Evolutionary conservation across 2,113 vertebrate genomes (phyloP).

Genomic region (Eulacestoma nigropectus): DNA sequence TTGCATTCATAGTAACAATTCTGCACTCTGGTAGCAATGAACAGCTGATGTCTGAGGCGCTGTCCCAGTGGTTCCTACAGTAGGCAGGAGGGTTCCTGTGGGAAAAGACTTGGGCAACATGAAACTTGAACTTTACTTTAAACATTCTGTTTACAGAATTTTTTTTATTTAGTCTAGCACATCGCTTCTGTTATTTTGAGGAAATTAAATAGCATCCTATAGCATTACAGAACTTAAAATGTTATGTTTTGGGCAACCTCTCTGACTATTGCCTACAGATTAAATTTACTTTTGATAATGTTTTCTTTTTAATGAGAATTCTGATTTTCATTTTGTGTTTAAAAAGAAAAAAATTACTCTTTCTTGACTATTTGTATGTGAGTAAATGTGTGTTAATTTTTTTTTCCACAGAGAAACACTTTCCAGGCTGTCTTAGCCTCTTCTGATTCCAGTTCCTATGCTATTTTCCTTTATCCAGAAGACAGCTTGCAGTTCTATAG

Average conservation of each 20-base stretch:
- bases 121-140: neutral
- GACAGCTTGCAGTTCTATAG: slow-evolving; percentile 82
- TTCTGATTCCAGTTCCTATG: slow-evolving; percentile 79
- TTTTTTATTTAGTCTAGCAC: neutral
- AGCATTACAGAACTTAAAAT: neutral
- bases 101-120: neutral
- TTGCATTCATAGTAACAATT: neutral
- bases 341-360: neutral
- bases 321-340: neutral
- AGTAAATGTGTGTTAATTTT: slow-evolving; percentile 1
- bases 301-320: neutral
- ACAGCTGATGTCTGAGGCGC: neutral
- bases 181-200: neutral
- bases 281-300: neutral
- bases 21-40: neutral
- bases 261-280: neutral
- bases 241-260: neutral
- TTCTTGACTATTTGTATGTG: neutral
- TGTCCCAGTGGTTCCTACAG: neutral
- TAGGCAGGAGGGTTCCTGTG: neutral
- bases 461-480: slow-evolving; percentile 86
- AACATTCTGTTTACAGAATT: neutral
- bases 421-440: slow-evolving; percentile 90
- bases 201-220: neutral
- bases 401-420: slow-evolving; percentile 84